Conservation (phyloP, 2,888 invertebrate species). For the Escarpia spicata region DNA sequence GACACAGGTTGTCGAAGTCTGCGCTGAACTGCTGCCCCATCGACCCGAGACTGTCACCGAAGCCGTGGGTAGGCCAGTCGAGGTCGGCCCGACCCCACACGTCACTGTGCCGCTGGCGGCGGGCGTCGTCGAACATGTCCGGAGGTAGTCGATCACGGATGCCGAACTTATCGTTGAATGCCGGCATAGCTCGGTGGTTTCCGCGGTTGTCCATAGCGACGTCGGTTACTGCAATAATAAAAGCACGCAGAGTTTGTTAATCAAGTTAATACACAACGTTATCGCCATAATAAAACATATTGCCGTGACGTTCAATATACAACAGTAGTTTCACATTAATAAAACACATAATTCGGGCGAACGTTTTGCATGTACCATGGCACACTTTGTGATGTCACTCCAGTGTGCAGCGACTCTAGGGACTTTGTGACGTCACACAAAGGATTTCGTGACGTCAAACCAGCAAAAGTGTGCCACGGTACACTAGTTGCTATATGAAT, state of each 20-base stretch:
- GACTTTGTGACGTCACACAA: no score
- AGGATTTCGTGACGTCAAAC: no score
- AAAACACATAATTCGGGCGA: no score
- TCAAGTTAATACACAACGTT: no score
- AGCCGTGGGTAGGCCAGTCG: conserved; percentile 7
- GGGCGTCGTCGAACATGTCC: conserved; percentile 31
- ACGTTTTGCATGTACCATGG: no score
- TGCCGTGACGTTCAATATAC: no score
- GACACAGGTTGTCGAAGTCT: conserved; percentile 31
- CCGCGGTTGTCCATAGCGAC: not conserved
- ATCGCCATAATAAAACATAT: no score
- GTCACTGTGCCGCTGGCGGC: conserved; percentile 34
- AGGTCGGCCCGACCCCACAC: conserved; percentile 25
- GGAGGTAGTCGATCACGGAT: conserved; percentile 30
- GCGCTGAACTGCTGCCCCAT: not conserved
- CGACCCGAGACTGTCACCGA: not conserved
- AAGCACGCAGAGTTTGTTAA: not conserved
- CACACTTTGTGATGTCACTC: no score
- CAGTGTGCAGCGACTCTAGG: no score
- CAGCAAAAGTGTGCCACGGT: no score
- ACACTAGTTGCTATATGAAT: no score
- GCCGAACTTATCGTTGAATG: conserved; percentile 33
- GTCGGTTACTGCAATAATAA: not conserved
- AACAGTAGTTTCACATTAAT: no score
- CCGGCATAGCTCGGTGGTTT: conserved; percentile 28